Base-by-base conservation (phyloP, 2,888 invertebrate species). In the Synanthedon formicaeformis region DNA sequence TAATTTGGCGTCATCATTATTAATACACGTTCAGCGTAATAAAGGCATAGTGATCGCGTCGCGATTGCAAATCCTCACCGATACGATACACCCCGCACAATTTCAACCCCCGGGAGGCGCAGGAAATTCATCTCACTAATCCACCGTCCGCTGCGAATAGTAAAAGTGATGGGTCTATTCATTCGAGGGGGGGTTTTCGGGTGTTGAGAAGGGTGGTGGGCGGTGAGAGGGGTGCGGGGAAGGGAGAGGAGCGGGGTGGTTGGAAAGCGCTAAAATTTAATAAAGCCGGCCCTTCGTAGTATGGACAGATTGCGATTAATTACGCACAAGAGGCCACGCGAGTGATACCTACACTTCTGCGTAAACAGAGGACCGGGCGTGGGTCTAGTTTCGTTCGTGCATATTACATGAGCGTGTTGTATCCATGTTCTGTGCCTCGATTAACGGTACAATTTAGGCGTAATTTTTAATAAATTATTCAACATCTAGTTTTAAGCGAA, bases 131-230 rank as follows among this genome's bases (percentile, higher is more conserved):
- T 86, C 83, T 78, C 72, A 71, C 80, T 86, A 85, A 86, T 86
- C 85, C 85, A 71, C 64, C 69, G 71, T 61, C 71, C 69, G 72
- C 66, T 65, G 80, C 81, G 85, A 84, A 85, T 85, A 85, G 86
- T 84, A 86, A 86, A 86, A 86, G 84, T 86, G 86, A 85, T 79
- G 81, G 82, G 70, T 77, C 81, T 83, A 83, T 85, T 85, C 81
- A 84, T 81, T 67, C 61, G 59, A 59, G 59, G 65, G 68, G 69
- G 52, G 64, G 56, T 54, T 58, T 59, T 60, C 57, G 56, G 57
- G 57, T 23, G 48, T 41, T 11, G 49, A 23, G 59, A 59, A 58
- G 65, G 68, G 69, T 51, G 64, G 41, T 50, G 13, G 45, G 45
- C 13, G 45, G 49, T 49, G n/a, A 23, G 40, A 14, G 50, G 12